Base-by-base conservation (phyloP, 2,888 invertebrate genomes). In the Neoascia interrupta region DNA sequence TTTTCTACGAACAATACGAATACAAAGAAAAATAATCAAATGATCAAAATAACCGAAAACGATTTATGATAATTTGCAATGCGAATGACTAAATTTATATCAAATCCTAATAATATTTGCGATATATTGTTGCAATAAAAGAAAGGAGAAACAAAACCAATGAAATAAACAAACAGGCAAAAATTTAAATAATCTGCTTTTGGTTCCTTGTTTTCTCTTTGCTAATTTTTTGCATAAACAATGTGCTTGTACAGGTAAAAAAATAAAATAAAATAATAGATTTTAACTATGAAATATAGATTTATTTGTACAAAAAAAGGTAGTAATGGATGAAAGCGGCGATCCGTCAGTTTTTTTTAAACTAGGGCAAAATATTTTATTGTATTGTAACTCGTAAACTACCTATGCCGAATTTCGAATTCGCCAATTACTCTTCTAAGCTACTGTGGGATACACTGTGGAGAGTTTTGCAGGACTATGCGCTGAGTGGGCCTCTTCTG, bases 11-110 rank as follows among this genome's bases (percentile, higher is more conserved):
- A 6, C 16, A 18, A 47, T 18, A 47, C n/a, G 3, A 19, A 11
- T 3, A 19, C n/a, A 49, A 49, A n/a, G n/a, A n/a, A n/a, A n/a
- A n/a, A n/a, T n/a, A 19, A 15, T 5, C 16, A 31, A 36, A 15
- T 11, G 11, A 16, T 16, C 5, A 31, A 23, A 41, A 31, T 28
- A 49, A 39, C 19, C 19, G 21, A 37, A 41, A 31, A 41, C 61
- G 31, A 63, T 63, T 51, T 51, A 63, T 63, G 61, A 34, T 51
- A 53, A n/a, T 63, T 63, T 63, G 23, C 63, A 63, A 53, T 41
- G 31, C 41, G 15, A 63, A 63, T 51, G 41, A 63, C 41, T 51
- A 31, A 61, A 51, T 53, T 63, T 51, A 34, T 64, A 51, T 51
- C 39, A 63, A 51, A 39, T 53, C 16, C 41, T 53, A 47, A 60